Base-by-base conservation (phyloP, 53 echinoderm and acorn worm species). In the Pentamera pediparva region DNA sequence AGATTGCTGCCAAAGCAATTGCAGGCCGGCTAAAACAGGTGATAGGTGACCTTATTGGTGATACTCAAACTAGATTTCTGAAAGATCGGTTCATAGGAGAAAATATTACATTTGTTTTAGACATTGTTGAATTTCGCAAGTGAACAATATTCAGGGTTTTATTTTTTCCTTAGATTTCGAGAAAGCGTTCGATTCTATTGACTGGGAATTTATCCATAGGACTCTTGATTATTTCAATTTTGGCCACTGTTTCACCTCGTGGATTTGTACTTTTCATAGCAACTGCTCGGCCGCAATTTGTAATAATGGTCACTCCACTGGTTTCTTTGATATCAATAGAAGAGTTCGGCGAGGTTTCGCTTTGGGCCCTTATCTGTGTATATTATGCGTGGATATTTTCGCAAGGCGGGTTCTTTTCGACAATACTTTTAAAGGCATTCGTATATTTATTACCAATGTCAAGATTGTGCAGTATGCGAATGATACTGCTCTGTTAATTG, bases 181-280 rank as follows among this genome's bases (percentile, higher is more conserved):
- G 47, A 74, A 81, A 45, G 81, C 81, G 11, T 74, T 73, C 37
- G 62, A 81, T 49, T 43, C 38, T n/a, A 32, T 81, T 8, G 74
- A 81, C 5, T 61, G 74, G 45, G 21, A 12, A 9, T 81, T 43
- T 35, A 39, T 73, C 12, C 39, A 67, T 33, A 73, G 40, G 13
- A 12, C 80, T n/a, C 31, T 80, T 26, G 37, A 34, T 30, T 28
- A 49, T 22, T 74, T 72, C 48, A 33, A 60, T 4, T 60, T 81
- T 35, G 52, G 73, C 3, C 35, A 72, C 7, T 49, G 41, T 37
- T 71, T 74, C 27, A 50, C 28, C 2, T 20, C 50, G 10, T 50
- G 49, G 47, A 25, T 81, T 26, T n/a, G n/a, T 62, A 25, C 32
- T 18, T 62, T 36, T 34, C 11, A 62, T 35, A 62, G 20, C 17